Evolutionary conservation across 2,888 invertebrate genomes (phyloP).

Genomic region (Lochmaea capreae): DNA sequence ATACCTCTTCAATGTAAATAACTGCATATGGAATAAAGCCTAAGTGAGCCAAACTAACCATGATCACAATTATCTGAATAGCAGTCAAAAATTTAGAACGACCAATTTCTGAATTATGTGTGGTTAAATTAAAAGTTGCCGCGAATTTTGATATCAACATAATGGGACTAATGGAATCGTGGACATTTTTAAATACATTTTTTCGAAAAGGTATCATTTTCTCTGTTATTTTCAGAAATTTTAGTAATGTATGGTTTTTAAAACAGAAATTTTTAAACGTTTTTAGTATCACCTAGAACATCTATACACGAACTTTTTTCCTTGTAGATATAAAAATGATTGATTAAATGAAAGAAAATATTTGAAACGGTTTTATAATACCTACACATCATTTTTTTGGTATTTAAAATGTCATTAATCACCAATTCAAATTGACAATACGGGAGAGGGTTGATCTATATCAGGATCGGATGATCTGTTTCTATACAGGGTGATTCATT

Average conservation of each 20-base stretch:
- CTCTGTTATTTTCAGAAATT: background rate
- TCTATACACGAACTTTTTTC: slow-evolving; percentile 2
- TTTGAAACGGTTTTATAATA: too few species aligned
- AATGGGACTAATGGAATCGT: slow-evolving; percentile 38
- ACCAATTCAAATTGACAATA: too few species aligned
- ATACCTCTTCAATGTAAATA: slow-evolving; percentile 42
- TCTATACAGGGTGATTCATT: too few species aligned
- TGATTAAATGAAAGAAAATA: background rate
- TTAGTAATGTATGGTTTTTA: background rate
- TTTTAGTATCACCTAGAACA: background rate
- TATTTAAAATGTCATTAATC: too few species aligned
- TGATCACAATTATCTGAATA: slow-evolving; percentile 32
- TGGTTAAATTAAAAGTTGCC: slow-evolving; percentile 35
- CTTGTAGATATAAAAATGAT: background rate
- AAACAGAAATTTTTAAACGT: background rate
- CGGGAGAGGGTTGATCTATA: too few species aligned
- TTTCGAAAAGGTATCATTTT: slow-evolving; percentile 30
- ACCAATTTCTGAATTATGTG: slow-evolving; percentile 22
- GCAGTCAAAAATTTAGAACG: slow-evolving; percentile 30
- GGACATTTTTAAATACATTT: slow-evolving; percentile 29
- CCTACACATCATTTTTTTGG: too few species aligned
- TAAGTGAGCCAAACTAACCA: slow-evolving; percentile 37
- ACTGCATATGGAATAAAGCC: slow-evolving; percentile 42
- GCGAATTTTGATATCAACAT: slow-evolving; percentile 38
- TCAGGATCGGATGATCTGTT: too few species aligned